Evolutionary conservation across 2,888 invertebrate species (phyloP), one percentile per base, ranked within the genome.

Genomic region (Athalia circularis): DNA sequence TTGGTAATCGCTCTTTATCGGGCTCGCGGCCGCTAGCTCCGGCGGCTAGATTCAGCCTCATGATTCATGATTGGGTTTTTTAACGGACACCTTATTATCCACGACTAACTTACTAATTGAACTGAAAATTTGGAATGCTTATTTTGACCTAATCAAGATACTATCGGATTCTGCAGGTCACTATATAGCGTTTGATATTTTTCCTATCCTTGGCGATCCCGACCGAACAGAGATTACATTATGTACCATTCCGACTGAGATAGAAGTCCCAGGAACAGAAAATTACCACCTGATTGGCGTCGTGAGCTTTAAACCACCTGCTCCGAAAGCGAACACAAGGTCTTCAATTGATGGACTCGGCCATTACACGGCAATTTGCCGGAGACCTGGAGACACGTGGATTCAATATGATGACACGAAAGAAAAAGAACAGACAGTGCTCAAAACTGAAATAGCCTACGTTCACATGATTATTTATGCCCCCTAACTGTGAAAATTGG

Each of bases 321-420:
- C 61, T n/a, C 6, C 61, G 5, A 61, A 61, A 13, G 61, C n/a
- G n/a, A 61, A 61, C n/a, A 61, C 61, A n/a, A 11, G 61, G n/a
- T 61, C 15, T 8, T 61, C 15, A 13, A 61, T 61, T 61, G n/a
- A 61, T 61, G 61, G n/a, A 61, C 61, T 61, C 61, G 61, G 61
- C 61, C 15, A 61, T n/a, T 61, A 61, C 61, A 61, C 61, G 61
- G 61, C 61, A 61, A 61, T 61, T n/a, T 61, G 61, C 61, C 61
- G 15, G 8, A 61, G 61, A 61, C 61, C 61, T 13, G 61, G 61
- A 61, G 61, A 13, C 11, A 61, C 61, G 8, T 61, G 61, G 61
- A 61, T 61, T 11, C 8, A 61, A 61, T 61, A 61, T 61, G 61
- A 61, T 13, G 61, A 61, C n/a, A 61, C n/a, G 15, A 61, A 11